Percentiles rank a stretch among this genome's conserved stretches.
Conservation (phyloP, 1,140 invertebrate genomes). For the Drosophila ogumai region DNA sequence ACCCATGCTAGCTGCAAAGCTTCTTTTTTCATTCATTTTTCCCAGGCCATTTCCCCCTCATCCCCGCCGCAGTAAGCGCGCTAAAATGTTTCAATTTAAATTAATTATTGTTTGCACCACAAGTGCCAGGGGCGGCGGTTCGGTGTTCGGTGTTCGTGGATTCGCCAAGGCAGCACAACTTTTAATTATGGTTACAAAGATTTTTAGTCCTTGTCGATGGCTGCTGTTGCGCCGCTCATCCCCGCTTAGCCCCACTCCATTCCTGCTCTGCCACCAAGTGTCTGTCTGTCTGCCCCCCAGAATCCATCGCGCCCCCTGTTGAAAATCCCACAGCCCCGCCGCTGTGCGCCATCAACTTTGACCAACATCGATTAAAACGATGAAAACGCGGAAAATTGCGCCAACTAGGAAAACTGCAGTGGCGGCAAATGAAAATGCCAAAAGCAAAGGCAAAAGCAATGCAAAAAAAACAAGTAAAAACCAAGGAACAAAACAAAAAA, state of each 20-base stretch:
- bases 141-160: background rate
- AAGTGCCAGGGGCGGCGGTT: constrained; percentile 56
- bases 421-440: constrained; percentile 78
- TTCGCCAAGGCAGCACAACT: constrained; percentile 58
- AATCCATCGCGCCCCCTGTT: background rate
- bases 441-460: constrained; percentile 43
- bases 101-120: constrained; percentile 82
- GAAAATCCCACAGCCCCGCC: constrained; percentile 2
- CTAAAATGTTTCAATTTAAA: constrained; percentile 83
- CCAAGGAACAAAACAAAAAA: constrained; percentile 30
- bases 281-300: constrained; percentile 29
- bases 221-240: constrained; percentile 20
- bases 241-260: background rate
- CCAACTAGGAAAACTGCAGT: constrained; percentile 79
- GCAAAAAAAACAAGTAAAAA: constrained; percentile 20
- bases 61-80: constrained; percentile 35
- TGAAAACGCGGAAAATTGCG: constrained; percentile 82
- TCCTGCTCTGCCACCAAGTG: background rate
- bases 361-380: constrained; percentile 83
- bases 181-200: constrained; percentile 83
- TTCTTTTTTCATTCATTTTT: background rate
- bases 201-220: constrained; percentile 78
- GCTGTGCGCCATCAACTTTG: constrained; percentile 60
- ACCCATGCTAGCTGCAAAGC: constrained; percentile 11
- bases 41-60: too few species aligned